Evolutionary conservation across 2,113 vertebrate genomes (phyloP).

Genomic region (Narcine bancroftii): DNA sequence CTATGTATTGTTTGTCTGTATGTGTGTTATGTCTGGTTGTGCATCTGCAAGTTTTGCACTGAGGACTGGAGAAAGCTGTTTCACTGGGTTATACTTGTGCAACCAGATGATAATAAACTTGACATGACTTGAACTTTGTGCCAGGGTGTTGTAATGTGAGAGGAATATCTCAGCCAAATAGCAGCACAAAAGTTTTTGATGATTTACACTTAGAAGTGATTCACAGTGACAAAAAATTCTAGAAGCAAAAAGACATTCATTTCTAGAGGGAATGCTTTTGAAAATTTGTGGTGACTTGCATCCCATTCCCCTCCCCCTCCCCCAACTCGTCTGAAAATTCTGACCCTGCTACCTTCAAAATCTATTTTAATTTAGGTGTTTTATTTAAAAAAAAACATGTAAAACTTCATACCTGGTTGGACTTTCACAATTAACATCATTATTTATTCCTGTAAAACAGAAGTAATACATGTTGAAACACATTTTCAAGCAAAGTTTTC

Average conservation of each 20-base stretch:
- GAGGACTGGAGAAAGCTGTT: no score
- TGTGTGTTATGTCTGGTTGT: no score
- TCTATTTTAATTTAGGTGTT: background rate
- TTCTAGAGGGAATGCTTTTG: background rate
- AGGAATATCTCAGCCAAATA: background rate
- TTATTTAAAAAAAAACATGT: background rate
- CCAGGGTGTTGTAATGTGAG: background rate
- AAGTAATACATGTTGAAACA: background rate
- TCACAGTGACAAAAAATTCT: background rate
- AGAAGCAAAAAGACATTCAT: background rate
- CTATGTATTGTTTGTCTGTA: no score
- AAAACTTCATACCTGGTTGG: slow-evolving; percentile 14
- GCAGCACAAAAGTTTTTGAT: background rate
- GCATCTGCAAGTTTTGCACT: no score
- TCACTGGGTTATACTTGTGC: no score
- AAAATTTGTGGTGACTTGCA: background rate
- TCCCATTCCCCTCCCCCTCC: no score
- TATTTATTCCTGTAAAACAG: background rate
- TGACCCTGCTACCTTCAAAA: background rate
- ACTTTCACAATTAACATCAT: slow-evolving; percentile 13
- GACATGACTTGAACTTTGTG: no score
- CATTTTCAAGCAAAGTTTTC: background rate
- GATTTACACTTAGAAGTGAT: background rate
- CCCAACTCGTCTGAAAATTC: no score
- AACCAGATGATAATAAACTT: no score